Percentiles rank a stretch among this genome's conserved stretches.
Conservation (phyloP, 2,113 vertebrate species). For the Hoplias malabaricus region DNA sequence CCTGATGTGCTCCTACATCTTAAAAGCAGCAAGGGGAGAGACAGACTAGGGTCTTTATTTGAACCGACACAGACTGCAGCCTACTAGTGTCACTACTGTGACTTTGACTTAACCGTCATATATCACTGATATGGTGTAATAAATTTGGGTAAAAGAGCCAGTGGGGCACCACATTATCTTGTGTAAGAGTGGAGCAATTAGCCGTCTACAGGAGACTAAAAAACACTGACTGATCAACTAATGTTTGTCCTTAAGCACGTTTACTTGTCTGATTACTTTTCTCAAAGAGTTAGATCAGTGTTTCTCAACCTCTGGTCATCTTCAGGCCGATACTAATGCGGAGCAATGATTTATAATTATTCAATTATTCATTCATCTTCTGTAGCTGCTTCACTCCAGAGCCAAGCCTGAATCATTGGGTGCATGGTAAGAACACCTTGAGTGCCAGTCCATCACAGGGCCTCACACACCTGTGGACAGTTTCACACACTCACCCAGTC, state of each 20-base stretch:
- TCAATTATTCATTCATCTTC: no score
- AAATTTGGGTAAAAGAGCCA: neutral
- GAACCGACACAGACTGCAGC: constrained; percentile 6
- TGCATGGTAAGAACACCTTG: no score
- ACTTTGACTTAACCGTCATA: neutral
- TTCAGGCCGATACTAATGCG: no score
- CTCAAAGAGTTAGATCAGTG: neutral
- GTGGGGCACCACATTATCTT: constrained; percentile 39
- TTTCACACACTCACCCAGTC: no score
- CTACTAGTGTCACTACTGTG: constrained; percentile 6
- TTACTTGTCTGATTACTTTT: neutral
- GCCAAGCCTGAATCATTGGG: no score
- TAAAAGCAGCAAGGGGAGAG: constrained; percentile 61
- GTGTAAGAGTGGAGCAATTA: neutral
- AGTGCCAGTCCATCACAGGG: no score
- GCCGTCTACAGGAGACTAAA: constrained; percentile 15
- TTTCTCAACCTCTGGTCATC: no score
- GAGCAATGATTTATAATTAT: no score
- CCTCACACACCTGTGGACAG: no score
- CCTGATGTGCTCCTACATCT: constrained; percentile 62
- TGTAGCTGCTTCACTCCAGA: no score
- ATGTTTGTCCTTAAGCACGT: neutral
- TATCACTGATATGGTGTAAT: no score
- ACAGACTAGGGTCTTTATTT: constrained; percentile 58
- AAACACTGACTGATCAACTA: neutral